phyloP scores from a whole-genome alignment of 2,797 vertebrate genomes.

The Phylloscopus collybita region DNA sequence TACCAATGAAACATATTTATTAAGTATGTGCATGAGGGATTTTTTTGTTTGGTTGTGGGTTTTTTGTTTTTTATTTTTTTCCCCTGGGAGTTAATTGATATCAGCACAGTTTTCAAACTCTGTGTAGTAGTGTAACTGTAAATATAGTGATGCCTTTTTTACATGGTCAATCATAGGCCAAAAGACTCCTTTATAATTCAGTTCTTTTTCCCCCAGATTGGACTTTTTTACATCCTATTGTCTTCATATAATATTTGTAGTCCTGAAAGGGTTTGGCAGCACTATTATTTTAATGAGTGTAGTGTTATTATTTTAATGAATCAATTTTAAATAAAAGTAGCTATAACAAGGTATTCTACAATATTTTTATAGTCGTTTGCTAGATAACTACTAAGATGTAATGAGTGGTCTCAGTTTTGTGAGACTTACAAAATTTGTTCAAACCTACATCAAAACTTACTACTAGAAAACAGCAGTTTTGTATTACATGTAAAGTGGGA shows the following conservation, averaged over 20 bases:
- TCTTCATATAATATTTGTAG: background rate
- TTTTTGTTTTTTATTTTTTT: background rate
- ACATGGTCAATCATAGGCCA: background rate
- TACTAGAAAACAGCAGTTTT: background rate
- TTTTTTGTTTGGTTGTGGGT: too few species aligned
- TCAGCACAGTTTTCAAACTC: background rate
- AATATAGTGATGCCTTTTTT: background rate
- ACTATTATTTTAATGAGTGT: background rate
- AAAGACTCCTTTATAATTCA: background rate
- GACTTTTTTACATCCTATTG: background rate
- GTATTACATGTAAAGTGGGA: background rate
- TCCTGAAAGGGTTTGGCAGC: background rate
- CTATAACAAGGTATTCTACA: background rate
- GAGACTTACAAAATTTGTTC: background rate
- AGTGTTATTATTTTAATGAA: conserved; percentile 50
- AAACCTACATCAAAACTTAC: background rate
- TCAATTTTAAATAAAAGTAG: background rate
- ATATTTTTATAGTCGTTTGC: background rate
- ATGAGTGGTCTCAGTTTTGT: background rate
- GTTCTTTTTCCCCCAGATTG: background rate
- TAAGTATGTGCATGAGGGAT: background rate
- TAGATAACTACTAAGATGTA: conserved; percentile 24
- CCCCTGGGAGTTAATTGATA: background rate
- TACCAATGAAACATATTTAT: background rate
- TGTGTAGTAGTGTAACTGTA: background rate